Evolutionary conservation across 2,888 invertebrate species (phyloP).

Genomic region (Tiliacea citrago): DNA sequence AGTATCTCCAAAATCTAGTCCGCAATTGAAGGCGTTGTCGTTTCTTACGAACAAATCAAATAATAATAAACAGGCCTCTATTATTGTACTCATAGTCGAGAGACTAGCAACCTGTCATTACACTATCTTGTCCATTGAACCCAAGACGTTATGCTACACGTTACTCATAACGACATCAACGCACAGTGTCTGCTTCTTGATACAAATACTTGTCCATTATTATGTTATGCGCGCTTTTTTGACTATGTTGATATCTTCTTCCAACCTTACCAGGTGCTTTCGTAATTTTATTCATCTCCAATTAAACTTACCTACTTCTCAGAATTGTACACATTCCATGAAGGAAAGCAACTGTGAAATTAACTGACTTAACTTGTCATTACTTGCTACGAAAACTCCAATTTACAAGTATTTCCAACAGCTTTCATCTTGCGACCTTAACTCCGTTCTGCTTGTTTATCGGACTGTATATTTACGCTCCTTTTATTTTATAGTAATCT

Average conservation of each 20-base stretch:
- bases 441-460: constrained; percentile 81
- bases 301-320: constrained; percentile 34
- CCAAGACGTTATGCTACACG: constrained; percentile 39
- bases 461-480: constrained; percentile 82
- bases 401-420: constrained; percentile 59
- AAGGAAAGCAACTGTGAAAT: constrained; percentile 54
- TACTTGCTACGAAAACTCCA: constrained; percentile 52
- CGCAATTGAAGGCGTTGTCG: constrained; percentile 5
- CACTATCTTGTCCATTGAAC: constrained; percentile 56
- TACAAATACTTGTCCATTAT: constrained; percentile 13
- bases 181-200: background rate
- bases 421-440: constrained; percentile 79
- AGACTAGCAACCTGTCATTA: constrained; percentile 55
- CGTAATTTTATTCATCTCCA: constrained; percentile 23
- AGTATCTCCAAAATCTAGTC: constrained; percentile 4
- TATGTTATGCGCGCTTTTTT: constrained; percentile 9
- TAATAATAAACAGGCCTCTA: constrained; percentile 35
- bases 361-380: constrained; percentile 45
- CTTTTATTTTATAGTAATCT: constrained; percentile 82
- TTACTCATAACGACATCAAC: constrained; percentile 32
- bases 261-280: background rate
- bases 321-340: constrained; percentile 36
- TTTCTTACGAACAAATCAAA: constrained; percentile 32
- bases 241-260: background rate
- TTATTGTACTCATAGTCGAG: constrained; percentile 44